Percentiles rank a stretch among this genome's conserved stretches.
These are phyloP conservation scores for Danio aesculapii DNA, from an alignment of 2,797 vertebrate species.

Conservation along the genomic window DNA sequence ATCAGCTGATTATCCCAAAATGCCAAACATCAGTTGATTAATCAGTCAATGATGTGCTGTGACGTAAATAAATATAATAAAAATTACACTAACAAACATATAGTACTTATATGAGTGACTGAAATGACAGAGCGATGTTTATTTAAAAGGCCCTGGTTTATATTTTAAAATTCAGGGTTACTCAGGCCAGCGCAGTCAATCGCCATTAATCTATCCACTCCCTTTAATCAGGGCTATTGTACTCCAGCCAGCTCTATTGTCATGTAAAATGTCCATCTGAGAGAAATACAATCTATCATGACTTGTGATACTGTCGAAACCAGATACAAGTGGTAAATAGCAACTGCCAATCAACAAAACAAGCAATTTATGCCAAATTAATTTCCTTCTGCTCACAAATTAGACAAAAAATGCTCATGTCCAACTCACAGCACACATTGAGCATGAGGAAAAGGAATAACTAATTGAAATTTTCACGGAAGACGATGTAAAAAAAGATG, in stretches of 20 bases:
- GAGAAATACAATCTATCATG: conserved; percentile 47
- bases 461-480: not conserved
- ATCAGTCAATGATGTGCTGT: not conserved
- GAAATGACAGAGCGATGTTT: not conserved
- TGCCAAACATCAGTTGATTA: not conserved
- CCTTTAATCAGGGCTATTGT: conserved; percentile 51
- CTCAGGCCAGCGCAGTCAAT: conserved; percentile 36
- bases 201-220: conserved; percentile 43
- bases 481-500: too few relatives aligned
- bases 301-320: conserved; percentile 38
- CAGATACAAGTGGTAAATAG: conserved; percentile 37
- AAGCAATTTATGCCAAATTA: conserved; percentile 12
- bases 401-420: not conserved
- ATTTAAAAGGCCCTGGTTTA: not conserved
- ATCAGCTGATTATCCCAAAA: not conserved
- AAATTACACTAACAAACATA: not conserved
- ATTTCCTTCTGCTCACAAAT: conserved; percentile 40
- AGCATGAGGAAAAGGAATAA: not conserved
- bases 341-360: conserved; percentile 35
- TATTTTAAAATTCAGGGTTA: conserved; percentile 35
- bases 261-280: conserved; percentile 41
- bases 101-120: not conserved
- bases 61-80: not conserved
- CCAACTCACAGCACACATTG: not conserved
- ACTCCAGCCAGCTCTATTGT: conserved; percentile 34